Conservation (phyloP, 2,113 vertebrate genomes). For the Pachycephala philippinensis region DNA sequence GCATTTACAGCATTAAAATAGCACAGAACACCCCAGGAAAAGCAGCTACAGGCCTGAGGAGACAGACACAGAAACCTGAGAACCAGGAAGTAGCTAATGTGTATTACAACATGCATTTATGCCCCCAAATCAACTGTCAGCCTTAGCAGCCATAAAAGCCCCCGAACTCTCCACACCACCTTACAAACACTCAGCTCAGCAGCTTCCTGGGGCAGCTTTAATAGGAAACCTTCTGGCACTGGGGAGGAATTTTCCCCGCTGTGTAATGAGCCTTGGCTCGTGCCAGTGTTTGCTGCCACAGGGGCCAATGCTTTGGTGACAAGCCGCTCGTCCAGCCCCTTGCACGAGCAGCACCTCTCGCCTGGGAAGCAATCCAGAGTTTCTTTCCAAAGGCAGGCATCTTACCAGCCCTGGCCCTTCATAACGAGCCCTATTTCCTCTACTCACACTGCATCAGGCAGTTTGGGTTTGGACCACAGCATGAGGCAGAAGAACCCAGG, state of each 20-base stretch:
- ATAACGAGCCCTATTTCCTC: accelerated
- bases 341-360: not conserved
- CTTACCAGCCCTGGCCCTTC: not conserved
- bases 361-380: not conserved
- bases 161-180: accelerated
- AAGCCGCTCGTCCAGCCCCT: accelerated
- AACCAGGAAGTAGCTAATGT: accelerated
- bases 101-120: accelerated
- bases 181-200: accelerated
- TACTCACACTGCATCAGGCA: accelerated
- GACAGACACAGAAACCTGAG: not conserved
- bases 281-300: not conserved
- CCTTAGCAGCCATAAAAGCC: not conserved
- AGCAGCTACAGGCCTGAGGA: not conserved
- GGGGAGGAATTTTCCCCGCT: no score
- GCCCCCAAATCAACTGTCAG: accelerated
- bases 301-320: not conserved
- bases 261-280: accelerated
- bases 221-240: not conserved
- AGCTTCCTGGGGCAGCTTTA: not conserved
- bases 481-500: not conserved
- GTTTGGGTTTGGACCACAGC: no score
- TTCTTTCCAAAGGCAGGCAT: no score
- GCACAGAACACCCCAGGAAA: not conserved
- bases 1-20: not conserved